A percentile compares a stretch with the other conserved stretches of the same genome.
Conservation (phyloP, 2,797 vertebrate species). For the Xenopus petersii region DNA sequence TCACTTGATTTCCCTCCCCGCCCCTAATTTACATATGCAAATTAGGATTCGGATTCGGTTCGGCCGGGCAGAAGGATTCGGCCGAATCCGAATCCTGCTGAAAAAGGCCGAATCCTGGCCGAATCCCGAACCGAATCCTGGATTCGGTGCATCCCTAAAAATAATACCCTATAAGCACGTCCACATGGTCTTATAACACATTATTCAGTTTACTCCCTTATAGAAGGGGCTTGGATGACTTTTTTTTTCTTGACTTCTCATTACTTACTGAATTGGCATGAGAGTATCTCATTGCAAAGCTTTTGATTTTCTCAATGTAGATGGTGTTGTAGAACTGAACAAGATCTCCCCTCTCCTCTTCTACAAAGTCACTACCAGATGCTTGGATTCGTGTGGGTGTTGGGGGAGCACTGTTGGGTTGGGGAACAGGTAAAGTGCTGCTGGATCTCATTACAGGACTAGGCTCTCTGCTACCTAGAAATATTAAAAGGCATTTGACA, state of each 20-base stretch:
- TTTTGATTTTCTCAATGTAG: constrained; percentile 78
- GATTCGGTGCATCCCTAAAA: too few species aligned
- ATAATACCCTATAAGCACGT: too few species aligned
- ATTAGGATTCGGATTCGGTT: too few species aligned
- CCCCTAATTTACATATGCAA: too few species aligned
- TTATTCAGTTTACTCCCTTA: too few species aligned
- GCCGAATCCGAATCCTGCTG: too few species aligned
- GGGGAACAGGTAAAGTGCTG: constrained; percentile 79
- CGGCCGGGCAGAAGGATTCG: too few species aligned
- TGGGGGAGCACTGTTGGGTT: constrained; percentile 76
- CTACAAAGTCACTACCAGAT: constrained; percentile 65
- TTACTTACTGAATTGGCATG: constrained; percentile 60
- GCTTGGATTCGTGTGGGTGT: constrained; percentile 67
- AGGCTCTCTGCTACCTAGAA: constrained; percentile 71
- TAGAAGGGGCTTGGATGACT: too few species aligned
- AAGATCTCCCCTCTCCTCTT: constrained; percentile 82
- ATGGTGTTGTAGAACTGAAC: constrained; percentile 87
- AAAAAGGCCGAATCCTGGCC: too few species aligned
- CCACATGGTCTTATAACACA: too few species aligned
- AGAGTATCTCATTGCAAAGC: constrained; percentile 80
- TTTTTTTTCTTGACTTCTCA: background rate
- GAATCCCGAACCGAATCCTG: too few species aligned
- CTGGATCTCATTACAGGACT: constrained; percentile 82
- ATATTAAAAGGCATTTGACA: background rate
- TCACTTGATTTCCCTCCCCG: too few species aligned